Conservation (phyloP, 2,888 invertebrate species). For the Epicampocera succincta region DNA sequence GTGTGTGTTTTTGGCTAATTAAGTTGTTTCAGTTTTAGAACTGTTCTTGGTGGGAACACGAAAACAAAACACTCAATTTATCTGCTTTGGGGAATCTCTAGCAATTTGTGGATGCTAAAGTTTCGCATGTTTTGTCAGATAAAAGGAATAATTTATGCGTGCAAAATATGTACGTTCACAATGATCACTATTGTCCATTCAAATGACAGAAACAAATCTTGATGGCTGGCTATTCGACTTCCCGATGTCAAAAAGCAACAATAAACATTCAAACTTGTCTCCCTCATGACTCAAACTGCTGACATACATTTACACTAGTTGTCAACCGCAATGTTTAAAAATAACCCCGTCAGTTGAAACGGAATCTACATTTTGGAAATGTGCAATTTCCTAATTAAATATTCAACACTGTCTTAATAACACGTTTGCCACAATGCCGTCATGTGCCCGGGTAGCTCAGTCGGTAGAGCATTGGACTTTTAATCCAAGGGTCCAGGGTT, state of each 20-base stretch:
- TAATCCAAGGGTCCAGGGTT: constrained; percentile 82
- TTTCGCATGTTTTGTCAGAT: constrained; percentile 29
- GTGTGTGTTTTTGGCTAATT: constrained; percentile 26
- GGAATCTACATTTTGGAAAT: too few species aligned
- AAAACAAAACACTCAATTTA: constrained; percentile 43
- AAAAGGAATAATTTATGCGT: background rate
- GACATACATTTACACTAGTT: background rate
- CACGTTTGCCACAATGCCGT: background rate
- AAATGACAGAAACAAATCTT: constrained; percentile 2
- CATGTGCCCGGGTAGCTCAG: constrained; percentile 81
- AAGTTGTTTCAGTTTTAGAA: constrained; percentile 42
- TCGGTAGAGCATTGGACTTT: constrained; percentile 82
- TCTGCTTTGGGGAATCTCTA: constrained; percentile 43
- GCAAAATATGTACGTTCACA: background rate
- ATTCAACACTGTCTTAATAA: background rate
- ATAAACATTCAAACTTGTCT: background rate
- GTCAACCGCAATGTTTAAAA: background rate
- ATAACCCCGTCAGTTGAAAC: background rate
- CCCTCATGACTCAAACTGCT: constrained; percentile 7
- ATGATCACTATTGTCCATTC: constrained; percentile 20
- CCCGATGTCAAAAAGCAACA: background rate
- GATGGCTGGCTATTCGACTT: constrained; percentile 11
- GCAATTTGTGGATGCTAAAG: background rate
- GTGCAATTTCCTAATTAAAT: too few species aligned
- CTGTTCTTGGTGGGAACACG: constrained; percentile 37